Conservation (phyloP, 53 echinoderm and acorn worm species). For the Stichopus horrens region DNA sequence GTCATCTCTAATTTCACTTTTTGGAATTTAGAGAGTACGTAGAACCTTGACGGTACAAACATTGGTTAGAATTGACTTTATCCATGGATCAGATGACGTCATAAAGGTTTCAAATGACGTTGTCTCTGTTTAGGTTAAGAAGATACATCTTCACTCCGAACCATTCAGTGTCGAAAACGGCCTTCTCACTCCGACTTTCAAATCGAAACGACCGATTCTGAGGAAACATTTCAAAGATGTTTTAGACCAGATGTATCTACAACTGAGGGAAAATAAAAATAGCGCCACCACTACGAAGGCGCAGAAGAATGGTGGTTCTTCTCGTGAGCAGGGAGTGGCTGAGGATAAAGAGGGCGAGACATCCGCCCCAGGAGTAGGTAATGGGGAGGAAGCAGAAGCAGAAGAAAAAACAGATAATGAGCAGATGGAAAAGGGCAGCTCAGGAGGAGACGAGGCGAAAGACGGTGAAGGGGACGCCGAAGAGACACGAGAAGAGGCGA, state of each 20-base stretch:
- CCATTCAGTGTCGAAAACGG: conserved; percentile 78
- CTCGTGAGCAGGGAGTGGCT: background rate
- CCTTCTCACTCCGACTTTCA: conserved; percentile 88
- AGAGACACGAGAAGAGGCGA: background rate
- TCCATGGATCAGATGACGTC: no score
- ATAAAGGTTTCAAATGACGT: no score
- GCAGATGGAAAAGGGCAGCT: background rate
- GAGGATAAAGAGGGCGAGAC: background rate
- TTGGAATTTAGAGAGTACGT: no score
- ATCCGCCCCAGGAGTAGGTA: background rate
- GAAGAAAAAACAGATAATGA: background rate
- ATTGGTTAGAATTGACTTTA: no score
- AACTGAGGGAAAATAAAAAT: background rate
- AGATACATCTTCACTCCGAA: conserved; percentile 58
- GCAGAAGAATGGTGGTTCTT: background rate
- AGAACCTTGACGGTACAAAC: no score
- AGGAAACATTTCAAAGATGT: conserved; percentile 52
- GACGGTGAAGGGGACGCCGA: background rate
- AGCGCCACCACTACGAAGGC: background rate
- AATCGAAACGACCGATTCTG: conserved; percentile 70
- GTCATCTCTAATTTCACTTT: no score
- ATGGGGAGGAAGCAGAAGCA: background rate
- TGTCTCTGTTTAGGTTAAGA: conserved; percentile 55
- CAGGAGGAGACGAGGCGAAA: background rate
- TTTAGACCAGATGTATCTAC: conserved; percentile 55